These are phyloP conservation scores for Trichosurus vulpecula DNA, from an alignment of 2,797 vertebrate genomes.

Conservation along the genomic window DNA sequence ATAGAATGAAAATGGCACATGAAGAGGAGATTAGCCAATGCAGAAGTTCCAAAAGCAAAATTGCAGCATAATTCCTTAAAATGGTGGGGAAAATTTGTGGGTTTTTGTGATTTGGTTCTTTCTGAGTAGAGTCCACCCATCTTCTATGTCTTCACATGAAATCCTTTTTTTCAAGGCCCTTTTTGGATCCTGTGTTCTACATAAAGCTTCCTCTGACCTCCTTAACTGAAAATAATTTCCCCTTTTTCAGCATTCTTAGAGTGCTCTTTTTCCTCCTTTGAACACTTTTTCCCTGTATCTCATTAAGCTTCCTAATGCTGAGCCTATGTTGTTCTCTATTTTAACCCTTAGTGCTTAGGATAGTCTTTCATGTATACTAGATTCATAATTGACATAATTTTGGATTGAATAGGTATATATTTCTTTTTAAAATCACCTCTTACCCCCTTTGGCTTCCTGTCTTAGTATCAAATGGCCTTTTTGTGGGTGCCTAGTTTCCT, in stretches of 20 bases:
- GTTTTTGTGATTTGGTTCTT: neutral
- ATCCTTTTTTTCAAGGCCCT: neutral
- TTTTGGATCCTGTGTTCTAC: neutral
- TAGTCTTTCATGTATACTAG: neutral
- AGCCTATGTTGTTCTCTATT: neutral
- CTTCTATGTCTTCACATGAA: neutral
- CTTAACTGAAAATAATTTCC: neutral
- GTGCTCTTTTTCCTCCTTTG: neutral
- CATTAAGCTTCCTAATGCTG: neutral
- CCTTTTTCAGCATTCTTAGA: neutral
- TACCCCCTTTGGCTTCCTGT: neutral
- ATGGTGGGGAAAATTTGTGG: conserved; percentile 3
- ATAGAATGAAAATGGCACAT: conserved; percentile 32
- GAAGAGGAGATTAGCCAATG: conserved; percentile 21
- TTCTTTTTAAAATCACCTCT: neutral
- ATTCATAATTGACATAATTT: neutral
- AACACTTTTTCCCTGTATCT: neutral
- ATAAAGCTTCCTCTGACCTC: neutral
- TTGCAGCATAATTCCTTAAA: conserved; percentile 31
- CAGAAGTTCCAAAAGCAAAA: conserved; percentile 11
- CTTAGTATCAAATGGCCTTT: neutral
- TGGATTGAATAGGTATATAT: neutral
- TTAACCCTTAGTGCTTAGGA: neutral
- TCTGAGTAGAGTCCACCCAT: neutral
- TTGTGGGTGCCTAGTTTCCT: neutral